phyloP scores from a whole-genome alignment of 2,888 invertebrate species.

The Ichneumoninae sp. region DNA sequence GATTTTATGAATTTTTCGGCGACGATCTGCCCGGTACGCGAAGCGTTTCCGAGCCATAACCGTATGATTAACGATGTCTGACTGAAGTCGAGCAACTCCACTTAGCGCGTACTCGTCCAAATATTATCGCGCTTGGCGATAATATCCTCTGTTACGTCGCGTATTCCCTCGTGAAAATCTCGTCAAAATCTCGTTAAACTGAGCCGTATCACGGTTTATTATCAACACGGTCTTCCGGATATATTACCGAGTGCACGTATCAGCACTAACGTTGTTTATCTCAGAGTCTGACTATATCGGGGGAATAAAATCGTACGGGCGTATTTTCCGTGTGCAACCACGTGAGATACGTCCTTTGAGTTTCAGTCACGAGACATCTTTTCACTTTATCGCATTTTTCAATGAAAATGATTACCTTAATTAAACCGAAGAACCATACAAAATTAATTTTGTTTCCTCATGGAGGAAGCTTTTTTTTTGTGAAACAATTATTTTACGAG shows the following conservation, averaged over 20 bases:
- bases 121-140: too few relatives aligned
- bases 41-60: neutral
- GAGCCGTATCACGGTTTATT: conserved; percentile 41
- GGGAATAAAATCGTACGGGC: too few relatives aligned
- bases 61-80: conserved; percentile 32
- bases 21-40: neutral
- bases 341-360: too few relatives aligned
- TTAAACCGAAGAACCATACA: neutral
- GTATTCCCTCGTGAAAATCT: conserved; percentile 49
- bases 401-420: neutral
- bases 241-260: neutral
- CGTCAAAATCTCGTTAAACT: conserved; percentile 59
- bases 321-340: too few relatives aligned
- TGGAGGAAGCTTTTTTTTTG: too few relatives aligned
- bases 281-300: neutral
- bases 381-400: neutral
- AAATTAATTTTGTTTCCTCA: neutral
- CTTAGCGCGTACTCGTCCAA: conserved; percentile 35
- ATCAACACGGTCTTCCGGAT: conserved; percentile 42
- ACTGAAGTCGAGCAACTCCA: conserved; percentile 42
- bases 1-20: neutral
- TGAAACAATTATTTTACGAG: too few relatives aligned
- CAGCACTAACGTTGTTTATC: neutral
- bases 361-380: neutral
- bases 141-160: conserved; percentile 41